Evolutionary conservation across 1,140 invertebrate species (phyloP).

Genomic region (Bombus affinis): DNA sequence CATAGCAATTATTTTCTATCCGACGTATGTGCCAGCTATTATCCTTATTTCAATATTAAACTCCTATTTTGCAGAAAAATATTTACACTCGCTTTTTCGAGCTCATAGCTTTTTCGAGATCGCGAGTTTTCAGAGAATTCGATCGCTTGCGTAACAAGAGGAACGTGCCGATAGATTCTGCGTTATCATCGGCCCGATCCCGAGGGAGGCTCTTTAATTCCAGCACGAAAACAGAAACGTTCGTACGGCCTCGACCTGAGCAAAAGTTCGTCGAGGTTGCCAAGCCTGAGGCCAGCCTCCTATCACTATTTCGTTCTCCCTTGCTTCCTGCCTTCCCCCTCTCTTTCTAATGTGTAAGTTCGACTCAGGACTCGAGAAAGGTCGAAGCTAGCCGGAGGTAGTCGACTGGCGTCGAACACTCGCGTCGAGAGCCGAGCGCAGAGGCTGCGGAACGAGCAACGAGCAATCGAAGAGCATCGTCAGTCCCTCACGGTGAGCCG

Average conservation of each 20-base stretch:
- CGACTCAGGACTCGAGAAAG: slow-evolving; percentile 32
- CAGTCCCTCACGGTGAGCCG: slow-evolving; percentile 77
- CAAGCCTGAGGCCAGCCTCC: slow-evolving; percentile 40
- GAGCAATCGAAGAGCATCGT: slow-evolving; percentile 54
- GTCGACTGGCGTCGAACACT: slow-evolving; percentile 56
- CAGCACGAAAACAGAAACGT: slow-evolving; percentile 57
- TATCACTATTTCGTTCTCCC: slow-evolving; percentile 11
- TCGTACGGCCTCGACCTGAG: slow-evolving; percentile 66
- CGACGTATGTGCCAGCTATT: not conserved
- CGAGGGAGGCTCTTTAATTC: slow-evolving; percentile 42
- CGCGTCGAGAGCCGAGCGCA: slow-evolving; percentile 55
- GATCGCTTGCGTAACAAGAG: slow-evolving; percentile 31
- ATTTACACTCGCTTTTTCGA: not conserved
- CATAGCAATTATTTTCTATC: not conserved
- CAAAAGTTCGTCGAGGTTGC: slow-evolving; percentile 66
- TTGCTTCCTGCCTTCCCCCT: not conserved
- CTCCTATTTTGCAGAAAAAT: not conserved
- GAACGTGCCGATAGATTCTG: slow-evolving; percentile 18
- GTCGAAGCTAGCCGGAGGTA: slow-evolving; percentile 46
- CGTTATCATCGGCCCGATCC: slow-evolving; percentile 42
- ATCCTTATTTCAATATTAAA: not conserved
- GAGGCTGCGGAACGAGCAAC: slow-evolving; percentile 18
- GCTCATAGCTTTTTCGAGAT: not conserved
- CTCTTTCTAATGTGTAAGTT: not conserved
- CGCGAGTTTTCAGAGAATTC: not conserved